These are phyloP conservation scores for Lates calcarifer DNA, from an alignment of 2,113 vertebrate species.

Conservation along the genomic window DNA sequence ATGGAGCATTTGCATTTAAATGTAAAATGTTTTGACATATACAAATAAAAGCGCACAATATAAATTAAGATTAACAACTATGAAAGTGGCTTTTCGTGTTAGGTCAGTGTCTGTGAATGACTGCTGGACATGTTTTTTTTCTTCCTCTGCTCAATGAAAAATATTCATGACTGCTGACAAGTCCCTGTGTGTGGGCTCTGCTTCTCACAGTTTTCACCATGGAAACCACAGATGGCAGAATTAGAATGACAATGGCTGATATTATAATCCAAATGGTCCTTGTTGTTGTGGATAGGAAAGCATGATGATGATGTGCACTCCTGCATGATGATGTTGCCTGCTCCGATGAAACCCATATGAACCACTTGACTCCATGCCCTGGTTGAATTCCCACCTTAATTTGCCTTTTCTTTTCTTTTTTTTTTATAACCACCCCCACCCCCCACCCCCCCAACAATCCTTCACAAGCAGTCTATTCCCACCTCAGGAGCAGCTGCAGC, in stretches of 20 bases:
- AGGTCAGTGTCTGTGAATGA: constrained; percentile 6
- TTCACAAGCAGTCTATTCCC: neutral
- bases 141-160: constrained; percentile 50
- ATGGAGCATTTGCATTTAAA: constrained; percentile 4
- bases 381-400: constrained; percentile 15
- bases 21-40: constrained; percentile 38
- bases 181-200: constrained; percentile 66
- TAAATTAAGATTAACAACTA: constrained; percentile 47
- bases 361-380: constrained; percentile 44
- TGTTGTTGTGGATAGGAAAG: constrained; percentile 44
- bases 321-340: constrained; percentile 8
- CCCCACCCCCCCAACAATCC: neutral
- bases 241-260: constrained; percentile 71
- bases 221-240: constrained; percentile 74
- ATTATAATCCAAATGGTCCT: constrained; percentile 63
- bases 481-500: constrained; percentile 1
- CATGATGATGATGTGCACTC: constrained; percentile 29
- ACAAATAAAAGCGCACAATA: constrained; percentile 6
- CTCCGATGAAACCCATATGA: constrained; percentile 26
- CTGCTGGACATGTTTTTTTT: constrained; percentile 31
- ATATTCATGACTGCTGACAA: constrained; percentile 67
- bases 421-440: no score
- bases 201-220: constrained; percentile 73
- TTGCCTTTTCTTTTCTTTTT: neutral
- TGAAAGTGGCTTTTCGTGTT: constrained; percentile 25